These are phyloP conservation scores for Coremacera marginata DNA, from an alignment of 2,888 invertebrate genomes.

Conservation along the genomic window DNA sequence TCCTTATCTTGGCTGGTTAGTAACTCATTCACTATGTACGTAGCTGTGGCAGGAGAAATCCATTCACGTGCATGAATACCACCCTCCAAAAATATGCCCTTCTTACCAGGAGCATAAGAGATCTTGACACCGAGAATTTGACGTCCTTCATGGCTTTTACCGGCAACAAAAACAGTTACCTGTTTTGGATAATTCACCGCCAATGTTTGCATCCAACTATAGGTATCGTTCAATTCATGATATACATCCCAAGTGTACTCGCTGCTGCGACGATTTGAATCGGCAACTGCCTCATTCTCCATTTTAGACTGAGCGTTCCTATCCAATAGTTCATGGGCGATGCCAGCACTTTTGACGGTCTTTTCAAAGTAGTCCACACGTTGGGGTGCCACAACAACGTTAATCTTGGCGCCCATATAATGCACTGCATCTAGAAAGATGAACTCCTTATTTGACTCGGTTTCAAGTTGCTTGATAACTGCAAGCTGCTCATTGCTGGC, in stretches of 20 bases:
- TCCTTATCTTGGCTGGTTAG: slow-evolving; percentile 71
- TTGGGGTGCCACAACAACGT: slow-evolving; percentile 69
- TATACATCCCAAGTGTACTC: slow-evolving; percentile 62
- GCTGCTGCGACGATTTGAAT: slow-evolving; percentile 40
- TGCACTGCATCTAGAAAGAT: slow-evolving; percentile 71
- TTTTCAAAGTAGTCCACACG: slow-evolving; percentile 60
- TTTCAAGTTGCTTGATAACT: slow-evolving; percentile 70
- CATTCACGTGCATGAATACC: slow-evolving; percentile 84
- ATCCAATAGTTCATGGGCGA: slow-evolving; percentile 69
- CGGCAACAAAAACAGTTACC: slow-evolving; percentile 71
- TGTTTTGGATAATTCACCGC: slow-evolving; percentile 69
- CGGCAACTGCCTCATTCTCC: slow-evolving; percentile 53
- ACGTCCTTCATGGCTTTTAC: slow-evolving; percentile 74
- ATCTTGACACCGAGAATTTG: slow-evolving; percentile 74
- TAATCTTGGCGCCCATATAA: slow-evolving; percentile 67
- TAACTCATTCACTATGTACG: slow-evolving; percentile 75
- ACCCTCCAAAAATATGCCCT: slow-evolving; percentile 74
- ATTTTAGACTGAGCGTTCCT: slow-evolving; percentile 67
- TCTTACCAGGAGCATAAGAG: slow-evolving; percentile 53
- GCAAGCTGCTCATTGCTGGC: slow-evolving; percentile 70
- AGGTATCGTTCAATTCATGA: slow-evolving; percentile 69
- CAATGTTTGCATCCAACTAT: slow-evolving; percentile 72
- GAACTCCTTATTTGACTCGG: slow-evolving; percentile 66
- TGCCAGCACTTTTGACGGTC: slow-evolving; percentile 57
- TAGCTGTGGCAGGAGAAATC: slow-evolving; percentile 76